phyloP scores from a whole-genome alignment of 2,113 vertebrate species.

The Podarcis raffonei region DNA sequence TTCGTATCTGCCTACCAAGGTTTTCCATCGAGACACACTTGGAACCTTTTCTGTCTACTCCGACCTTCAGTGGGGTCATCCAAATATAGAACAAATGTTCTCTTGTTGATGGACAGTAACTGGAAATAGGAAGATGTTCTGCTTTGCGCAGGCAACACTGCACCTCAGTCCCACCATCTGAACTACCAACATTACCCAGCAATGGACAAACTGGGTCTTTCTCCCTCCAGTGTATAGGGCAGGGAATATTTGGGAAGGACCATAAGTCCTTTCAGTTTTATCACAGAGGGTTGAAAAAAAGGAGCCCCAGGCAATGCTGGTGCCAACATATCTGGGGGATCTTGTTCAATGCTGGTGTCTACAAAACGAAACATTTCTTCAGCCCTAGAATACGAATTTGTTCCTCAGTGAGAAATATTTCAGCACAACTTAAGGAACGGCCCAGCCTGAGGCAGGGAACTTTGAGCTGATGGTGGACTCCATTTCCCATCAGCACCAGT shows the following conservation, averaged over 20 bases:
- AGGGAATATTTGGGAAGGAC: not conserved
- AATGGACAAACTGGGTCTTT: not conserved
- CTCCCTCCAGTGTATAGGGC: not conserved
- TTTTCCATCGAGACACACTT: slow-evolving; percentile 52
- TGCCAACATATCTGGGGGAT: not conserved
- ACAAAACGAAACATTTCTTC: not conserved
- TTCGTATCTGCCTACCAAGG: slow-evolving; percentile 54
- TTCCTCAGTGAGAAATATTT: not conserved
- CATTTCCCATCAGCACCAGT: not conserved
- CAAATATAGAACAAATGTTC: slow-evolving; percentile 73
- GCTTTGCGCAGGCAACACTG: slow-evolving; percentile 53
- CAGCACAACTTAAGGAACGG: not conserved
- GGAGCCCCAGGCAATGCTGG: not conserved
- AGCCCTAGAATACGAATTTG: not conserved
- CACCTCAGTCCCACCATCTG: slow-evolving; percentile 36
- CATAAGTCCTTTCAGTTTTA: not conserved
- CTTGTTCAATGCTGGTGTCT: not conserved
- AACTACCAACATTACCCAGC: not conserved
- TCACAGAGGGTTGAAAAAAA: slow-evolving; percentile 2
- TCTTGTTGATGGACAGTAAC: slow-evolving; percentile 63
- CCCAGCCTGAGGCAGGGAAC: not conserved
- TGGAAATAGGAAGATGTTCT: slow-evolving; percentile 65
- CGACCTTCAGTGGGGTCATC: slow-evolving; percentile 65
- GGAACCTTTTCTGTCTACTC: slow-evolving; percentile 62
- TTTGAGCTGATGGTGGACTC: not conserved